These are phyloP conservation scores for Drosophila kambysellisi DNA, from an alignment of 2,888 invertebrate species.

Conservation along the genomic window DNA sequence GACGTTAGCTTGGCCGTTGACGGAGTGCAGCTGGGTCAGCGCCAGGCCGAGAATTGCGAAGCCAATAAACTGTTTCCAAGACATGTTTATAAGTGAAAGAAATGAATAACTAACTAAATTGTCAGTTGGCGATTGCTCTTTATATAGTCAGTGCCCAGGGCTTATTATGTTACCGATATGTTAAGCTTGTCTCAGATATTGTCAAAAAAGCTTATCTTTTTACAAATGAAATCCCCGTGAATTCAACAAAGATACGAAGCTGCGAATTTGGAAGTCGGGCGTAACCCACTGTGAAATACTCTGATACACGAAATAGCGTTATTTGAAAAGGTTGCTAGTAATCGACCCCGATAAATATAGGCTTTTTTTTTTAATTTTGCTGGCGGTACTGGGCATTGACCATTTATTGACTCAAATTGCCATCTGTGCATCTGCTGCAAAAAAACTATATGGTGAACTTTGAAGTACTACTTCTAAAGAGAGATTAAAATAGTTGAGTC, in stretches of 20 bases:
- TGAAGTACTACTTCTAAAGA: neutral
- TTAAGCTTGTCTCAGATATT: neutral
- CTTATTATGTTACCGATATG: neutral
- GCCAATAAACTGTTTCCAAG: constrained; percentile 10
- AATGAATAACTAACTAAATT: neutral
- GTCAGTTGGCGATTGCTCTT: neutral
- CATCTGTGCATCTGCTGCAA: neutral
- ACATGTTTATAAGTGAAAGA: neutral
- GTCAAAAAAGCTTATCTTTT: neutral
- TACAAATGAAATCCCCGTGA: neutral
- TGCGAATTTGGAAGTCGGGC: neutral
- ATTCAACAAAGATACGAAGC: neutral
- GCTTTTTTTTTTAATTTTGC: too few species aligned
- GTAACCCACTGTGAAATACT: neutral
- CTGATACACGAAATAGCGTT: neutral
- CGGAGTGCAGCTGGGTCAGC: constrained; percentile 9
- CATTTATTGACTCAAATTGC: neutral
- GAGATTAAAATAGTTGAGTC: neutral
- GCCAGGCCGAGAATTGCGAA: constrained; percentile 18
- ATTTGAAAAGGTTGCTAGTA: too few species aligned
- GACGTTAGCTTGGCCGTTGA: constrained; percentile 2
- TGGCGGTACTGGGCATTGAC: too few species aligned
- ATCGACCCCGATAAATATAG: too few species aligned
- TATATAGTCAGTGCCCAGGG: neutral
- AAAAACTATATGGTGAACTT: neutral